phyloP scores from a whole-genome alignment of 30 jellyfish, hydroid and myxozoan species.

The Aurelia aurita region DNA sequence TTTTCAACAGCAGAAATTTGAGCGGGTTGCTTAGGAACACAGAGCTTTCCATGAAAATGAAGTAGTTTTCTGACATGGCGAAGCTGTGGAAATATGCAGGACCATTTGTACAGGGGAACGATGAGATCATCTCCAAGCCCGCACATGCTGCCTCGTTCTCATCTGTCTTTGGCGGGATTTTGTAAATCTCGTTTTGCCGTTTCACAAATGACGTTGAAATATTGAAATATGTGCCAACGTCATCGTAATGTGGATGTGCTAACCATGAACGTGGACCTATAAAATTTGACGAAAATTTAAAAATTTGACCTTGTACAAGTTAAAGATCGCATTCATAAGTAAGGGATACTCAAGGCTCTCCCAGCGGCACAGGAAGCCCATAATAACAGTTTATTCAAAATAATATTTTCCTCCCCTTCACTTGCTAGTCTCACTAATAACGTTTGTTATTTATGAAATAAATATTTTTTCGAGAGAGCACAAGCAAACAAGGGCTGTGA shows the following conservation, averaged over 20 bases:
- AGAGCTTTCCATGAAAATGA: slow-evolving; percentile 61
- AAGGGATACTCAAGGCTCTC: too few species aligned
- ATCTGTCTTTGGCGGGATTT: slow-evolving; percentile 31
- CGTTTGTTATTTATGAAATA: too few species aligned
- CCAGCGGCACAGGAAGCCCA: too few species aligned
- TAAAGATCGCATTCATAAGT: too few species aligned
- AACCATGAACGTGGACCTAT: slow-evolving; percentile 74
- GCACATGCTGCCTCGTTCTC: slow-evolving; percentile 1
- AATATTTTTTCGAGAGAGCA: too few species aligned
- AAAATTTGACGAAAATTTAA: too few species aligned
- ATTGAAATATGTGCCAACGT: slow-evolving; percentile 52
- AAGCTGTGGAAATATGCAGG: slow-evolving; percentile 74
- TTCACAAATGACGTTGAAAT: slow-evolving; percentile 49
- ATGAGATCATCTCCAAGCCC: slow-evolving; percentile 46
- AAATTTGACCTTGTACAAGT: too few species aligned
- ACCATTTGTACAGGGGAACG: slow-evolving; percentile 24
- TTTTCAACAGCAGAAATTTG: slow-evolving; percentile 37
- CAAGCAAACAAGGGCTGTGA: too few species aligned
- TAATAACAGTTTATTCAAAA: too few species aligned
- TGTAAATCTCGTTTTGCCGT: slow-evolving; percentile 41
- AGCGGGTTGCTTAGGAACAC: slow-evolving; percentile 17
- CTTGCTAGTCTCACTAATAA: too few species aligned
- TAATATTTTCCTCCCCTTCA: too few species aligned
- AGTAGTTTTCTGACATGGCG: slow-evolving; percentile 78
- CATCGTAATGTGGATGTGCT: slow-evolving; percentile 75